Percentiles rank a stretch among this genome's conserved stretches.
Evolutionary conservation across 2,888 invertebrate genomes (phyloP).

Genomic region (Hydrotaea cyrtoneurina): DNA sequence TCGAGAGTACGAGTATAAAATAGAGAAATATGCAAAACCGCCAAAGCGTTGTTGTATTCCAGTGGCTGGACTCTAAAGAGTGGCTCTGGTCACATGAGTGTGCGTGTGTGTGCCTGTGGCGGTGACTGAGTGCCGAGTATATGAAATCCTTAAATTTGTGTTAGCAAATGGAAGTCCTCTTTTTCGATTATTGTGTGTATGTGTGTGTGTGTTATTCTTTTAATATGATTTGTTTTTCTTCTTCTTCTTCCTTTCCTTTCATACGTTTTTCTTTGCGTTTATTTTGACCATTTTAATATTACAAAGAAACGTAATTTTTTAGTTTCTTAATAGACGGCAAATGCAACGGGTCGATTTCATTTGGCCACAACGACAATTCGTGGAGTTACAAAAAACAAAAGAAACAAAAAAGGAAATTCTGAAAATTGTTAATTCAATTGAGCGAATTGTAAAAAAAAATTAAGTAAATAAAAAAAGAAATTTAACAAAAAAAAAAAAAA

Average conservation of each 20-base stretch:
- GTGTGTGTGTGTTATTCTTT: too few relatives aligned
- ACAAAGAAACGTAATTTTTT: constrained; percentile 68
- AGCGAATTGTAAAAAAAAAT: too few relatives aligned
- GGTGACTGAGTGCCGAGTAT: constrained; percentile 5
- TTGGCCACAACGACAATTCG: not conserved
- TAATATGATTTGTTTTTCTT: constrained; percentile 23
- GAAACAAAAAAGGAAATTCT: not conserved
- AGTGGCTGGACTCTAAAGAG: constrained; percentile 5
- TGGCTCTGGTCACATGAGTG: not conserved
- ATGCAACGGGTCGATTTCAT: constrained; percentile 78
- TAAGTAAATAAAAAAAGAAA: too few relatives aligned
- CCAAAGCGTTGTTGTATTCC: not conserved
- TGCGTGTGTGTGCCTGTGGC: constrained; percentile 5
- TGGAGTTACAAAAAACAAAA: constrained; percentile 21
- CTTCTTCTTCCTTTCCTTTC: not conserved
- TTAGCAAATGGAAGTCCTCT: constrained; percentile 48
- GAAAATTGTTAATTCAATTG: too few relatives aligned
- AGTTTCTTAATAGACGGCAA: constrained; percentile 78
- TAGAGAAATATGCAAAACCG: constrained; percentile 32
- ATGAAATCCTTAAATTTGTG: constrained; percentile 56
- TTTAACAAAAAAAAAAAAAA: not conserved
- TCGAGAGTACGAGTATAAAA: constrained; percentile 33
- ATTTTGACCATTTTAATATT: constrained; percentile 58
- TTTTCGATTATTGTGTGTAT: constrained; percentile 13
- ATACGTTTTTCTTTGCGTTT: not conserved